A percentile compares a stretch with the other conserved stretches of the same genome.
Evolutionary conservation across 2,797 vertebrate species (phyloP).

Genomic region (Mus caroli): DNA sequence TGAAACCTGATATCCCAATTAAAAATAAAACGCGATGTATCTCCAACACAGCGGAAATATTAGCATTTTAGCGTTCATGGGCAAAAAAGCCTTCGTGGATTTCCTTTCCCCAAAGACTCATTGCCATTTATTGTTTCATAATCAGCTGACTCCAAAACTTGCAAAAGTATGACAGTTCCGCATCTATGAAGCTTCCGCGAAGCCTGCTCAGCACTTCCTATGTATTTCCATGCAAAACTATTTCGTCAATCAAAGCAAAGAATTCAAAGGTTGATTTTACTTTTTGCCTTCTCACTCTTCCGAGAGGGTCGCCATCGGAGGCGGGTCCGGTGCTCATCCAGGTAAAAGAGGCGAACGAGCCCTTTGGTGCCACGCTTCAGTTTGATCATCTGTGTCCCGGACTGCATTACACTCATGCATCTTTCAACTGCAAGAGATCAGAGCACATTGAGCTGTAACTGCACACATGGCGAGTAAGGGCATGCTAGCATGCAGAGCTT

Average conservation of each 20-base stretch:
- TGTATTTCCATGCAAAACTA: not conserved
- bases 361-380: conserved; percentile 97
- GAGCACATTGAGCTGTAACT: conserved; percentile 9
- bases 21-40: not conserved
- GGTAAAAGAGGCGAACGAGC: conserved; percentile 97
- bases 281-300: conserved; percentile 99
- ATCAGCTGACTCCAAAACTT: conserved; percentile 3
- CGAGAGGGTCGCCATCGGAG: conserved; percentile 98
- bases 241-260: not conserved
- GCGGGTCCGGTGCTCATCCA: conserved; percentile 98
- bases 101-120: not conserved
- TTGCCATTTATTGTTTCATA: not conserved
- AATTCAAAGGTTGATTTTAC: conserved; percentile 88
- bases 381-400: conserved; percentile 99
- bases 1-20: conserved; percentile 12
- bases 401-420: conserved; percentile 99
- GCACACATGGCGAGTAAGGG: rapidly evolving
- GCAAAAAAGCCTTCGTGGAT: not conserved
- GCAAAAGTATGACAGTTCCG: conserved; percentile 2
- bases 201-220: not conserved
- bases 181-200: not conserved
- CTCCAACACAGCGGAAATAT: not conserved
- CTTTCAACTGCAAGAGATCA: conserved; percentile 94
- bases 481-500: conserved; percentile 31
- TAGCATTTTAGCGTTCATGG: not conserved